Conservation (phyloP, 53 echinoderm and acorn worm species). For the Mesocentrotus franciscanus region DNA sequence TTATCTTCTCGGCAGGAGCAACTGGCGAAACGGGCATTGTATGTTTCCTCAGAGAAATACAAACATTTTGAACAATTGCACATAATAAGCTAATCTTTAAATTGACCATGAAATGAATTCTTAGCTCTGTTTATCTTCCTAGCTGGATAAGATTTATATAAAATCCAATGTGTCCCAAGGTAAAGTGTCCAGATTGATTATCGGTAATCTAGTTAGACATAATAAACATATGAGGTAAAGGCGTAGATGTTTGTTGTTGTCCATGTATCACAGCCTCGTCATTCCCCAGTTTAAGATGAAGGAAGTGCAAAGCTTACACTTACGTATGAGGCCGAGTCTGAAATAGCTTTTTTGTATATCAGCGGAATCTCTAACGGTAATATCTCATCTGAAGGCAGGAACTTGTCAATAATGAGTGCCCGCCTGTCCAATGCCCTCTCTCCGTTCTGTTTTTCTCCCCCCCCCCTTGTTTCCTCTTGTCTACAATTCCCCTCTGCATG, state of each 20-base stretch:
- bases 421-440: not conserved
- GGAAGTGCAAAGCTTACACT: not conserved
- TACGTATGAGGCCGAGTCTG: not conserved
- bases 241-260: not conserved
- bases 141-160: not conserved
- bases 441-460: not conserved
- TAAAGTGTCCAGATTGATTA: not conserved
- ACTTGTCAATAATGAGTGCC: conserved; percentile 5
- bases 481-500: not conserved
- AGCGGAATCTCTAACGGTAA: not conserved
- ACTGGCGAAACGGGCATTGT: not conserved
- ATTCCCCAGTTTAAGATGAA: not conserved
- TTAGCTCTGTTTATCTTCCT: not conserved
- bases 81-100: not conserved
- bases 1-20: too few species aligned
- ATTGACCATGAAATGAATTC: not conserved
- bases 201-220: not conserved
- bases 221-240: too few species aligned
- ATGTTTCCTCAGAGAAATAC: not conserved
- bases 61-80: not conserved
- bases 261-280: too few species aligned
- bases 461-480: not conserved
- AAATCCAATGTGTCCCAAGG: not conserved
- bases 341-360: not conserved
- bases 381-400: not conserved